Evolutionary conservation across 2,888 invertebrate genomes (phyloP).

Genomic region (Drosophila maculinotata): DNA sequence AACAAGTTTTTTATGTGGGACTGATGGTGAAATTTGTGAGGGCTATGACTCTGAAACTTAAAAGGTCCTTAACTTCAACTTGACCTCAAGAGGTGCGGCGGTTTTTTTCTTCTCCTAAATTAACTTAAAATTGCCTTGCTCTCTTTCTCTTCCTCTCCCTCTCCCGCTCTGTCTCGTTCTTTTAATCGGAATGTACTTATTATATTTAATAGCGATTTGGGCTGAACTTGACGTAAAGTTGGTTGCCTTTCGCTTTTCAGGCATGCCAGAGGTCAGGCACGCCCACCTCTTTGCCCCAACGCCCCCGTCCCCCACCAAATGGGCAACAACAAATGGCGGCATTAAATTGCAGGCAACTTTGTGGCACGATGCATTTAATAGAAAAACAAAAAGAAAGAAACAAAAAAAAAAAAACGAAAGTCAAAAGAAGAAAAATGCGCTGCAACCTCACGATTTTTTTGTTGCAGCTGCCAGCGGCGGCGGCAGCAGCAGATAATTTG

Average conservation of each 20-base stretch:
- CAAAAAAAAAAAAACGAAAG: slow-evolving; percentile 61
- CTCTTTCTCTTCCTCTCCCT: not conserved
- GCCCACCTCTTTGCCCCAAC: slow-evolving; percentile 16
- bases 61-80: not conserved
- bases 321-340: slow-evolving; percentile 37
- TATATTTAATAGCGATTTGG: slow-evolving; percentile 25
- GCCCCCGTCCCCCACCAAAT: slow-evolving; percentile 2
- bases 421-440: slow-evolving; percentile 41
- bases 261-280: slow-evolving; percentile 64
- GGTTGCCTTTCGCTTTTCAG: slow-evolving; percentile 69
- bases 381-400: slow-evolving; percentile 33
- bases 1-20: too few relatives aligned
- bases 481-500: slow-evolving; percentile 54
- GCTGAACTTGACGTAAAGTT: slow-evolving; percentile 53
- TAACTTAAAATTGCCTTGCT: too few relatives aligned
- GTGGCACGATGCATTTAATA: slow-evolving; percentile 52
- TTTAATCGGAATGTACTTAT: slow-evolving; percentile 8
- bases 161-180: not conserved
- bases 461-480: slow-evolving; percentile 39
- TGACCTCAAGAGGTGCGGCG: too few relatives aligned
- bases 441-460: slow-evolving; percentile 56
- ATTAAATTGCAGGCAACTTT: slow-evolving; percentile 53
- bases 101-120: too few relatives aligned
- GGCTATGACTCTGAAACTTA: too few relatives aligned
- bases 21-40: not conserved